Evolutionary conservation across 92 coral and sea anemone genomes (phyloP).

Genomic region (Porites divaricata): DNA sequence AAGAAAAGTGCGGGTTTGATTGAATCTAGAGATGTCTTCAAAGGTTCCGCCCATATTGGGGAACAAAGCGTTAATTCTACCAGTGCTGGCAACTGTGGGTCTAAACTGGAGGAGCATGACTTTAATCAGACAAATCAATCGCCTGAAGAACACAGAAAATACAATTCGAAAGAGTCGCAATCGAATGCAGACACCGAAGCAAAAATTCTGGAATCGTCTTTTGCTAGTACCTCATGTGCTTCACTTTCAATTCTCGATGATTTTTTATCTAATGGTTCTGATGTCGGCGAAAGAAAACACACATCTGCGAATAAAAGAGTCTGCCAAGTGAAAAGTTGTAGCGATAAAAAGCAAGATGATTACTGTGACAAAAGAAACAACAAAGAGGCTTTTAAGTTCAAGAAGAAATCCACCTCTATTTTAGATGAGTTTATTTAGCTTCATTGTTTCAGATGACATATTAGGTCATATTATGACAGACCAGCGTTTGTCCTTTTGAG

Average conservation of each 20-base stretch:
- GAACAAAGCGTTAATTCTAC: too few relatives aligned
- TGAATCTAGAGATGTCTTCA: not conserved
- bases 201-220: not conserved
- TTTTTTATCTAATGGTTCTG: constrained; percentile 4
- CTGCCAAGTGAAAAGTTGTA: not conserved
- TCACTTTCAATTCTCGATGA: constrained; percentile 27
- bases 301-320: not conserved
- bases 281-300: not conserved
- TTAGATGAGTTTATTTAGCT: constrained; percentile 33
- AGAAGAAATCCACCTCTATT: not conserved
- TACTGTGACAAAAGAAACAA: not conserved
- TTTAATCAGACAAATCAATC: not conserved
- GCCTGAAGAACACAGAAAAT: not conserved
- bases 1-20: not conserved
- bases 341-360: not conserved
- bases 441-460: not conserved
- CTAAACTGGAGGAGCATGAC: not conserved
- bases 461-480: not conserved
- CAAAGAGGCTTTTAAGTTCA: not conserved
- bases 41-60: too few relatives aligned
- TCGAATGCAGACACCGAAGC: not conserved
- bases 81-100: not conserved
- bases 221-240: not conserved
- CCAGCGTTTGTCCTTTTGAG: too few relatives aligned
- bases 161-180: not conserved